These are phyloP conservation scores for Drosophila meridiana DNA, from an alignment of 2,888 invertebrate species.

Conservation along the genomic window DNA sequence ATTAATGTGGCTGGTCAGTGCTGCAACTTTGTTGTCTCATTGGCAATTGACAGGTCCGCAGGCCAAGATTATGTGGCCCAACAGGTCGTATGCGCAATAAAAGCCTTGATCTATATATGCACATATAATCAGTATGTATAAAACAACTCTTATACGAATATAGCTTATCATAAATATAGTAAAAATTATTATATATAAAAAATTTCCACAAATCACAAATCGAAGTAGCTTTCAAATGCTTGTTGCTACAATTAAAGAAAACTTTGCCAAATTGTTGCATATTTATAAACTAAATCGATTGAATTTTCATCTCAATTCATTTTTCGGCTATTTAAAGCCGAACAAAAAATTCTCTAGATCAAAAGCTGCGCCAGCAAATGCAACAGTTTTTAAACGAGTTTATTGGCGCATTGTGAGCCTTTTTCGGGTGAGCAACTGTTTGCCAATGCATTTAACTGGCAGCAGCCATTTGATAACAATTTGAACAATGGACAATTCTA, in stretches of 20 bases:
- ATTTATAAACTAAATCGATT: conserved; percentile 1
- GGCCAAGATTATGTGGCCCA: conserved; percentile 14
- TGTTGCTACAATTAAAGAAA: not conserved
- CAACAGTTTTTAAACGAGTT: conserved; percentile 48
- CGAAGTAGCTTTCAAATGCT: not conserved
- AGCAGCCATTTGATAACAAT: conserved; percentile 67
- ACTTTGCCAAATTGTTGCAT: not conserved
- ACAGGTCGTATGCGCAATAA: conserved; percentile 45
- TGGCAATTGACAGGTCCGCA: conserved; percentile 36
- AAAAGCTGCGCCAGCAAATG: conserved; percentile 26
- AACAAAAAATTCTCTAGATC: conserved; percentile 1
- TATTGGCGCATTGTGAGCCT: conserved; percentile 47
- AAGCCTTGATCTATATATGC: not conserved
- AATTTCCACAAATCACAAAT: not conserved
- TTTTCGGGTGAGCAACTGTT: conserved; percentile 66
- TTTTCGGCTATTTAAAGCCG: not conserved
- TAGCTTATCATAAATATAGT: too few species aligned
- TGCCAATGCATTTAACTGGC: conserved; percentile 75
- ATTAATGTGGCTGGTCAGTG: conserved; percentile 55
- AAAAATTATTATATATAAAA: too few species aligned
- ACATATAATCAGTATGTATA: too few species aligned
- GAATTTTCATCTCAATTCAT: not conserved
- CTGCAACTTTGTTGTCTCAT: conserved; percentile 50
- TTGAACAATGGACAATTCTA: conserved; percentile 59
- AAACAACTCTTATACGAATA: too few species aligned